phyloP scores from a whole-genome alignment of 2,888 invertebrate species.

The Epinotia brunnichana region DNA sequence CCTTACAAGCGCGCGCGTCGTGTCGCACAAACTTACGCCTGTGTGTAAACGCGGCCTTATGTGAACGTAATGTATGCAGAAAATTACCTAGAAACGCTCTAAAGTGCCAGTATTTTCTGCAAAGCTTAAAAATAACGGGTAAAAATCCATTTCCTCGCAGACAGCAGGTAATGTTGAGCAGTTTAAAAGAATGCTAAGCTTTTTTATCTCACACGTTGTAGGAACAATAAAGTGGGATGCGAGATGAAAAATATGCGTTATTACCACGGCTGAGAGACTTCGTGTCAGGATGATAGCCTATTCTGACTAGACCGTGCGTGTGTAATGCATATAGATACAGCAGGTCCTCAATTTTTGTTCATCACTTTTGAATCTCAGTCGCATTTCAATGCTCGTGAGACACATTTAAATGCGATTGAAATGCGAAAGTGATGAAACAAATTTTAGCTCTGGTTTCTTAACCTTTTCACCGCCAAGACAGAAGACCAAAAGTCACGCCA shows the following conservation, averaged over 20 bases:
- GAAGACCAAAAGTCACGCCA: too few species aligned
- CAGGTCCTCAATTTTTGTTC: not conserved
- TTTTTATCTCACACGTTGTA: constrained; percentile 25
- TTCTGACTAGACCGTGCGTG: constrained; percentile 32
- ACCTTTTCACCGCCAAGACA: too few species aligned
- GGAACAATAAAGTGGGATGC: constrained; percentile 14
- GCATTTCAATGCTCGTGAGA: too few species aligned
- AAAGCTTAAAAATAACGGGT: not conserved
- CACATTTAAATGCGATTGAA: too few species aligned
- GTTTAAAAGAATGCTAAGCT: constrained; percentile 16
- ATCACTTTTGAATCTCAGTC: too few species aligned
- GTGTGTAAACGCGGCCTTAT: too few species aligned
- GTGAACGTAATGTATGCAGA: too few species aligned
- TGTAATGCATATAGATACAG: constrained; percentile 18
- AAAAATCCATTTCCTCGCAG: constrained; percentile 9
- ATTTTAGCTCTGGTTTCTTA: too few species aligned
- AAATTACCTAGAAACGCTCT: not conserved
- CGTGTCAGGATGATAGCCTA: constrained; percentile 39
- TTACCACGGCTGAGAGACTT: constrained; percentile 38
- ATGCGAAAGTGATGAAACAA: too few species aligned
- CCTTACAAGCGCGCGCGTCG: too few species aligned
- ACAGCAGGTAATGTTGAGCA: constrained; percentile 14
- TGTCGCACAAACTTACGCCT: too few species aligned
- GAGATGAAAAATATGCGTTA: constrained; percentile 41
- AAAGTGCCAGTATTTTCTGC: not conserved